These are phyloP conservation scores for Timandra comae DNA, from an alignment of 2,888 invertebrate genomes.

Conservation along the genomic window DNA sequence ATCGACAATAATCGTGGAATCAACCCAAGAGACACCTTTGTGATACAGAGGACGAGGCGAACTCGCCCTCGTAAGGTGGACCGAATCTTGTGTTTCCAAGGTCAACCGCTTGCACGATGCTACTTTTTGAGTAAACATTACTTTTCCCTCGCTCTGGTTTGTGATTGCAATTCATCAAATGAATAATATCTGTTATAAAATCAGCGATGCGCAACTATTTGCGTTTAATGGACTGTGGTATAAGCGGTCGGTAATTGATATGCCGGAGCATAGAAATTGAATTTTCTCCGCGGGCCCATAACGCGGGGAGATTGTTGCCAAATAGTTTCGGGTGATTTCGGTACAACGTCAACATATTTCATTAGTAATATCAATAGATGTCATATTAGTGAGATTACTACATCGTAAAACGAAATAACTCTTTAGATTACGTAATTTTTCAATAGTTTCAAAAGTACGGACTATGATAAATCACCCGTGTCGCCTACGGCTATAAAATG, in stretches of 20 bases:
- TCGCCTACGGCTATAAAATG: background rate
- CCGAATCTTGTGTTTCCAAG: no score
- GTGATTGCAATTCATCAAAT: constrained; percentile 7
- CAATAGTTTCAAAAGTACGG: no score
- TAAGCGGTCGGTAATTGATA: constrained; percentile 10
- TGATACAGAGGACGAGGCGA: no score
- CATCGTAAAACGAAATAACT: no score
- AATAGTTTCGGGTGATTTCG: constrained; percentile 6
- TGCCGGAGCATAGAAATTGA: constrained; percentile 24
- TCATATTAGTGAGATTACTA: no score
- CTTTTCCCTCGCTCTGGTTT: background rate
- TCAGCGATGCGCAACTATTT: constrained; percentile 33
- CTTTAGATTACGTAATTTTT: no score
- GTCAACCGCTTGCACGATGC: no score
- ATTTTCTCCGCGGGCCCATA: constrained; percentile 18
- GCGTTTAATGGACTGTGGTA: constrained; percentile 35
- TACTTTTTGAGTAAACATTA: background rate
- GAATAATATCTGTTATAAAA: constrained; percentile 43
- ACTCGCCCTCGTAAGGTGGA: background rate
- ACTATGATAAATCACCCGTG: background rate
- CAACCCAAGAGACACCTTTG: no score
- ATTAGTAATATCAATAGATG: no score
- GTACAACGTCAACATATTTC: no score
- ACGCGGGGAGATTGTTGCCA: constrained; percentile 13
- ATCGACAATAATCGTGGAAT: no score